These are phyloP conservation scores for Rhinophrynus dorsalis DNA, from an alignment of 2,797 vertebrate genomes.

Conservation along the genomic window DNA sequence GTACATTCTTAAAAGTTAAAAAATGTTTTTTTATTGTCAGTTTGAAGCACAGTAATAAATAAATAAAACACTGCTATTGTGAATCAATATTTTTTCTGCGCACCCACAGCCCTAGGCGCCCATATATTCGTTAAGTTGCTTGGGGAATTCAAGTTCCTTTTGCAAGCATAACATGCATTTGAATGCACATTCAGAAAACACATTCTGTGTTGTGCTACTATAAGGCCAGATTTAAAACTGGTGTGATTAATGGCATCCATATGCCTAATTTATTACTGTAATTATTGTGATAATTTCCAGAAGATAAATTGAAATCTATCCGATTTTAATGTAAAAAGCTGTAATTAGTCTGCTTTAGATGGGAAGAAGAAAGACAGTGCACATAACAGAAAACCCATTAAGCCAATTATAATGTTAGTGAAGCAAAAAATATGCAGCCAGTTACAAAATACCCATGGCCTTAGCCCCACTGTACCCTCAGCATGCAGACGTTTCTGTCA, in stretches of 20 bases:
- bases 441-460: conserved; percentile 56
- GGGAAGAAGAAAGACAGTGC: conserved; percentile 45
- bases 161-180: conserved; percentile 40
- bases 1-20: background rate
- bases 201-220: conserved; percentile 6
- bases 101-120: conserved; percentile 44
- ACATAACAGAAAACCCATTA: conserved; percentile 63
- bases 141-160: conserved; percentile 34
- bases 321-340: conserved; percentile 68
- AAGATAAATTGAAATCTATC: conserved; percentile 68
- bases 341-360: conserved; percentile 65
- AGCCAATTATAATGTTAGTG: conserved; percentile 61
- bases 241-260: conserved; percentile 54
- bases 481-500: conserved; percentile 74
- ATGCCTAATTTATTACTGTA: conserved; percentile 62
- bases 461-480: conserved; percentile 54
- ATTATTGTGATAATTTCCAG: conserved; percentile 63
- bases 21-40: background rate
- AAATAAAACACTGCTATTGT: conserved; percentile 27
- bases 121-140: conserved; percentile 39
- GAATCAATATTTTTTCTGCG: conserved; percentile 44
- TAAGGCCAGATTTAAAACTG: conserved; percentile 49
- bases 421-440: conserved; percentile 55
- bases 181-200: conserved; percentile 54
- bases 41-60: conserved; percentile 1